Evolutionary conservation across 2,888 invertebrate species (phyloP).

Genomic region (Lacanobia wlatinum): DNA sequence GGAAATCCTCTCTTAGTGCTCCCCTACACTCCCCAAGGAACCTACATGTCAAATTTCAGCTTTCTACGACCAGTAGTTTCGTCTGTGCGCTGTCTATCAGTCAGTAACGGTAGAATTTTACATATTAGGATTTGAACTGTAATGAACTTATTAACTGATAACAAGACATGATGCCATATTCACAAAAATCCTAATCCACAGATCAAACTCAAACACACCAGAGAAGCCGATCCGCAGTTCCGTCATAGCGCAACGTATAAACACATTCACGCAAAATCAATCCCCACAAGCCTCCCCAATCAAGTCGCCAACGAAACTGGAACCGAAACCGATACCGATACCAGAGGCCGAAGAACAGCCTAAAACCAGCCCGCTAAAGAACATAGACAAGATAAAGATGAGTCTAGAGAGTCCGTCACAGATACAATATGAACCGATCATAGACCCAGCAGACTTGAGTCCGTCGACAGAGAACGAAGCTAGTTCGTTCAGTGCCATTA

Average conservation of each 20-base stretch:
- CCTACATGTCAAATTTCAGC: no score
- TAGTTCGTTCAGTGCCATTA: constrained; percentile 83
- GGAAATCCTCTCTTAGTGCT: no score
- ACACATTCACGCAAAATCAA: constrained; percentile 85
- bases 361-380: constrained; percentile 85
- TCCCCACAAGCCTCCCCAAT: constrained; percentile 70
- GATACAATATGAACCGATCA: constrained; percentile 88
- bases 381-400: constrained; percentile 89
- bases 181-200: constrained; percentile 57
- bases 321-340: constrained; percentile 64
- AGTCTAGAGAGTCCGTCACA: constrained; percentile 88
- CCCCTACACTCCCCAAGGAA: no score
- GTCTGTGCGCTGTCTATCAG: no score
- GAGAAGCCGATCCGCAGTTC: constrained; percentile 93
- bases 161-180: not conserved
- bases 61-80: no score
- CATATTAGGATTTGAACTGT: no score
- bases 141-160: not conserved
- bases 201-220: constrained; percentile 86
- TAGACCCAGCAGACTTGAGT: constrained; percentile 85
- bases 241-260: constrained; percentile 92
- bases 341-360: constrained; percentile 73
- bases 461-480: constrained; percentile 85
- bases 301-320: constrained; percentile 72
- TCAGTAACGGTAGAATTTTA: no score